Evolutionary conservation across 2,888 invertebrate species (phyloP), one percentile per base, ranked within the genome.

Genomic region (Acrocera orbiculus): DNA sequence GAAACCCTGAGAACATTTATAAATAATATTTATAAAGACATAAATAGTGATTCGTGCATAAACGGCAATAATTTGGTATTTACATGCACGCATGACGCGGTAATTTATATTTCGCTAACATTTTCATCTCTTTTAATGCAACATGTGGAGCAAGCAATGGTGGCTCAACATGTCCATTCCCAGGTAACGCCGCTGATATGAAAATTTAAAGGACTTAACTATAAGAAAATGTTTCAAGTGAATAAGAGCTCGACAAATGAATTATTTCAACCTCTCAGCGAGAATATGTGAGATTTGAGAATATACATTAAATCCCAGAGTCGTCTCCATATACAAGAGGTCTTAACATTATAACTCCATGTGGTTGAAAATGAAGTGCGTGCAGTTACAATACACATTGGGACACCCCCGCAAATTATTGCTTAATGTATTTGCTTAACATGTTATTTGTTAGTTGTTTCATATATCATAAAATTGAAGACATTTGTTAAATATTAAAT

Each of bases 41-140:
- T 47, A 47, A 46, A 47, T 46, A 45, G 45, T 43, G 42, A 41
- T 46, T 45, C 47, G 46, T 47, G 47, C 43, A 44, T 43, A 44
- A 44, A 45, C 42, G 41, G 41, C 42, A 41, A 44, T 45, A 44
- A 45, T 45, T 45, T 45, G 43, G 41, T 40, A 44, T 45, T 44
- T 45, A 42, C 45, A 45, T 40, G 43, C 45, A 45, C 45, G 44
- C 44, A 45, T 43, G 42, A 43, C 40, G 40, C 37, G 40, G 35
- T 40, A 37, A 40, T 40, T 40, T 40, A 40, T 40, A 31, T 30
- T 28, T 35, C 30, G 25, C 30, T 33, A 40, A 29, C 33, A 33
- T 37, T 37, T 32, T 32, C 19, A 30, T 35, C 35, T 31, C 34
- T n/a, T n/a, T n/a, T n/a, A n/a, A n/a, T n/a, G n/a, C 14, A 34